These are phyloP conservation scores for Fragum sueziense DNA, from an alignment of 2,888 invertebrate species.

Conservation along the genomic window DNA sequence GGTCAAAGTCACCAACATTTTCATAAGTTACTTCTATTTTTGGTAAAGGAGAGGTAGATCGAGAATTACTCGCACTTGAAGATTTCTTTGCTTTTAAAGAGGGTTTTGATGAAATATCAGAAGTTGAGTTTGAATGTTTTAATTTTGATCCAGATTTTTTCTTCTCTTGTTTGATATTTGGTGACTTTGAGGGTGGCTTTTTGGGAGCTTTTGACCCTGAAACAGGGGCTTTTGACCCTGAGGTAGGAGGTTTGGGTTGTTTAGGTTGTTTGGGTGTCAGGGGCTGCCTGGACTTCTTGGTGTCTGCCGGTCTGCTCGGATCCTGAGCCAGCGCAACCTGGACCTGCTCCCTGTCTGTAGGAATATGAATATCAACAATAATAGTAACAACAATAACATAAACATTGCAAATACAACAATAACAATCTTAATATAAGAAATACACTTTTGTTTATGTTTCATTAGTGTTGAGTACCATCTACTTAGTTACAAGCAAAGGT, in stretches of 20 bases:
- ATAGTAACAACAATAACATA: too few species aligned
- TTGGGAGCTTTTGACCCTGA: conserved; percentile 40
- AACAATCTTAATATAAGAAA: too few species aligned
- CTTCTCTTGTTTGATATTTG: conserved; percentile 7
- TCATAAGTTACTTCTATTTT: conserved; percentile 46
- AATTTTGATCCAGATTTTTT: conserved; percentile 14
- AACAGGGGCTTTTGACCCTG: conserved; percentile 33
- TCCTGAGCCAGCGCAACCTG: conserved; percentile 31
- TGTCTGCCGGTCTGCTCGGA: conserved; percentile 24
- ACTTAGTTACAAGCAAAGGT: too few species aligned
- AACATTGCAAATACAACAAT: too few species aligned
- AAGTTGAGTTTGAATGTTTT: neutral
- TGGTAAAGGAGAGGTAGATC: conserved; percentile 35
- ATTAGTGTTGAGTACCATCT: too few species aligned
- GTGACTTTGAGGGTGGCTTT: conserved; percentile 33
- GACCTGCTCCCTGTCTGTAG: conserved; percentile 47
- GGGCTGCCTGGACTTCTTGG: conserved; percentile 22
- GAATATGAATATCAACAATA: too few species aligned
- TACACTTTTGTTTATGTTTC: too few species aligned
- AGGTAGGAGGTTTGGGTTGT: conserved; percentile 11
- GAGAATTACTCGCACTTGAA: neutral
- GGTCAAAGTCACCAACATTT: conserved; percentile 32
- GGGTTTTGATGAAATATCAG: conserved; percentile 6
- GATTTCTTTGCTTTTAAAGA: conserved; percentile 2
- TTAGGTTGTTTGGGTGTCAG: conserved; percentile 33